Percentiles rank a stretch among this genome's conserved stretches.
Evolutionary conservation across 1,140 invertebrate genomes (phyloP).

Genomic region (Cyphomyrmex costatus): DNA sequence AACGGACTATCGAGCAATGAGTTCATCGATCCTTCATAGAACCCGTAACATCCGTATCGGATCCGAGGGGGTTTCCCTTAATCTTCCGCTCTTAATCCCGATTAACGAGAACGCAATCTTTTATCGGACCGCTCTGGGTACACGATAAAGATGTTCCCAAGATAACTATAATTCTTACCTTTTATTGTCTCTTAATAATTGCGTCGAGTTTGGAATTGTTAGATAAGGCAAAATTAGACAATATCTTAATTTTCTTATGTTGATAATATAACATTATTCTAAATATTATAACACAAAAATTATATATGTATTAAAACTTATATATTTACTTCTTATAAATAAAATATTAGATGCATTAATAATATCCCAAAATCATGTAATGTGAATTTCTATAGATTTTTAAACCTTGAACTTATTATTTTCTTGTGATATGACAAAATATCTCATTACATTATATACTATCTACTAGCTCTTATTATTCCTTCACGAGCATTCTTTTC

Average conservation of each 20-base stretch:
- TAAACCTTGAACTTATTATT: background rate
- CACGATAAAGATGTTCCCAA: constrained; percentile 9
- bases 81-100: constrained; percentile 60
- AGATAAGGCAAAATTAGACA: constrained; percentile 12
- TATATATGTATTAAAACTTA: too few species aligned
- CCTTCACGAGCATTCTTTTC: background rate
- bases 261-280: background rate
- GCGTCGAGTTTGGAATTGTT: background rate
- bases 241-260: background rate
- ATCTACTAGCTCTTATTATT: background rate
- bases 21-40: background rate
- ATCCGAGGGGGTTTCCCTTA: constrained; percentile 38
- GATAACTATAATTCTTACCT: constrained; percentile 59
- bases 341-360: background rate
- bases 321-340: background rate
- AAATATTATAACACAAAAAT: background rate
- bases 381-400: background rate
- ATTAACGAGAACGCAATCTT: constrained; percentile 66
- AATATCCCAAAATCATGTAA: background rate
- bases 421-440: background rate
- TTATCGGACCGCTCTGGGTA: constrained; percentile 6
- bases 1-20: constrained; percentile 14
- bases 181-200: constrained; percentile 67
- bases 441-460: constrained; percentile 11
- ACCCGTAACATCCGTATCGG: constrained; percentile 9